These are phyloP conservation scores for Allolobophora icterica DNA, from an alignment of 2,888 invertebrate species.

Conservation along the genomic window DNA sequence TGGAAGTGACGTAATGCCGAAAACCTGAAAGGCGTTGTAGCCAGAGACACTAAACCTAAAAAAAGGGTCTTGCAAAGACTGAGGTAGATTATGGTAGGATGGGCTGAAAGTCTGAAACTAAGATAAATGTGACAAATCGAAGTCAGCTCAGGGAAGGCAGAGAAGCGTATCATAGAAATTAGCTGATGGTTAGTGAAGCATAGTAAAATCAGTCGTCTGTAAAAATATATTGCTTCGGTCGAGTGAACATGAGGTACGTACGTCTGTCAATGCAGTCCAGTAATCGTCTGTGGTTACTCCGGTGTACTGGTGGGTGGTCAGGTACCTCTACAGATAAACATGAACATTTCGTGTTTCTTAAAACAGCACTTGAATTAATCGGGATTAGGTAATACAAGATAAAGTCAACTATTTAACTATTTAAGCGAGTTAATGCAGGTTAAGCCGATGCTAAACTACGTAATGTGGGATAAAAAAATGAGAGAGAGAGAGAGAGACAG, in stretches of 20 bases:
- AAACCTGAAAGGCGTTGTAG: too few species aligned
- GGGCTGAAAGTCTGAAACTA: background rate
- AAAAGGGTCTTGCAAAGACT: background rate
- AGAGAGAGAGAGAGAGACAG: too few species aligned
- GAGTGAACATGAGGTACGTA: background rate
- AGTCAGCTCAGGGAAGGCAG: background rate
- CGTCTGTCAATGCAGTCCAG: conserved; percentile 34
- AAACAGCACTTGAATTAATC: too few species aligned
- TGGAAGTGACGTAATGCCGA: too few species aligned
- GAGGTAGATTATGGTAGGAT: background rate
- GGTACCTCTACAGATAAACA: conserved; percentile 28
- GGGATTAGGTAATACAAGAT: too few species aligned
- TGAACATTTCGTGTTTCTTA: background rate
- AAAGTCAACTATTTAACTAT: too few species aligned
- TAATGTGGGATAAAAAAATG: too few species aligned
- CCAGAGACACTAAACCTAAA: too few species aligned
- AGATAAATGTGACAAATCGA: background rate
- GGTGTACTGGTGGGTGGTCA: background rate
- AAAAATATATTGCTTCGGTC: background rate
- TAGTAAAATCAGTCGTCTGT: background rate
- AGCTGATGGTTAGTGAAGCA: too few species aligned
- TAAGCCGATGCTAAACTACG: too few species aligned
- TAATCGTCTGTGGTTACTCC: conserved; percentile 33
- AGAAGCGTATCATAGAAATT: too few species aligned
- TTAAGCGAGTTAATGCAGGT: too few species aligned